Conservation (phyloP, 2,797 vertebrate species). For the Phoebastria nigripes region DNA sequence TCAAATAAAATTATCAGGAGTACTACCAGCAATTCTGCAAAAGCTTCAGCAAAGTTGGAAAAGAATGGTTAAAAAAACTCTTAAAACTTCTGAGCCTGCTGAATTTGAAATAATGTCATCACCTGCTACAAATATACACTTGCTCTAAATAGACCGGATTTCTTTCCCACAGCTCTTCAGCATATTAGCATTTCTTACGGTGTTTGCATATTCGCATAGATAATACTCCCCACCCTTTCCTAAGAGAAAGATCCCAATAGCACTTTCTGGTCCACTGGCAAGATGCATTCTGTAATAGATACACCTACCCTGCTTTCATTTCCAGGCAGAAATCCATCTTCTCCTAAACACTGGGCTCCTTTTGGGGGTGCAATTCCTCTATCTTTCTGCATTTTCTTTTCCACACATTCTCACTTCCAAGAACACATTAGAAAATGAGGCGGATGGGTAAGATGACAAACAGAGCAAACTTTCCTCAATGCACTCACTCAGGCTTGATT, state of each 20-base stretch:
- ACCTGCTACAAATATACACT: not conserved
- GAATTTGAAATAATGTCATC: not conserved
- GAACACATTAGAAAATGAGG: not conserved
- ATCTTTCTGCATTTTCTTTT: not conserved
- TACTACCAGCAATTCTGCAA: not conserved
- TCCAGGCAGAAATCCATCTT: not conserved
- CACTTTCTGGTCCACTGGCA: not conserved
- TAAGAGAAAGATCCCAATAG: not conserved
- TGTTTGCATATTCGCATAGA: not conserved
- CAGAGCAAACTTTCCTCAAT: not conserved
- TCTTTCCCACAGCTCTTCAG: not conserved
- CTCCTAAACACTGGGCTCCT: not conserved
- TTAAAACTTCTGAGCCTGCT: not conserved
- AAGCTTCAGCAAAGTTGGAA: not conserved
- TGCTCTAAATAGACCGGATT: not conserved
- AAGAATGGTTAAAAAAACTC: not conserved
- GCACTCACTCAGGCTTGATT: fast-evolving
- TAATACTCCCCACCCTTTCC: not conserved
- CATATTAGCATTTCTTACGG: not conserved
- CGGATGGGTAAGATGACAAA: not conserved
- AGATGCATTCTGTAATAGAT: not conserved
- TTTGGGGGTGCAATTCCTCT: not conserved
- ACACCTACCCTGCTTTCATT: not conserved
- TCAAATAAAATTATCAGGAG: not conserved
- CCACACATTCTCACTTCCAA: not conserved